phyloP scores from a whole-genome alignment of 2,888 invertebrate genomes.

The Drosophila affinis region DNA sequence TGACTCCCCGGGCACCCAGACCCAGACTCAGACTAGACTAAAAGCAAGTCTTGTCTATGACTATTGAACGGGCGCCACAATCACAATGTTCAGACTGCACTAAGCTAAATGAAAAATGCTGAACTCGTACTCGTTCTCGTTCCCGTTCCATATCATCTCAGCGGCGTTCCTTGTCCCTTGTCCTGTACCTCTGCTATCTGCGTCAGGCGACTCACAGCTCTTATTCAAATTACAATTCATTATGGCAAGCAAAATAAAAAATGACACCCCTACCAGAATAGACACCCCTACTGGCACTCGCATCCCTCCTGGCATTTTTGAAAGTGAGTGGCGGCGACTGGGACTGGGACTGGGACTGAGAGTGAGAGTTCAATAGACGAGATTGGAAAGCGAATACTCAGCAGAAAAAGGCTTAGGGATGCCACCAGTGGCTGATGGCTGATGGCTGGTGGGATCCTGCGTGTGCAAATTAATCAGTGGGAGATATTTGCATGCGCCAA shows the following conservation, averaged over 20 bases:
- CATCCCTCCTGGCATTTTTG: background rate
- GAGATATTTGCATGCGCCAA: constrained; percentile 72
- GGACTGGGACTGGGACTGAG: background rate
- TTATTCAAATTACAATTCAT: constrained; percentile 77
- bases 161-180: constrained; percentile 1
- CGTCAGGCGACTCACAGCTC: constrained; percentile 36
- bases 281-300: background rate
- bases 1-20: constrained; percentile 21
- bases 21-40: constrained; percentile 14
- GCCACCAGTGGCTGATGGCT: constrained; percentile 23
- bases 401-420: constrained; percentile 74
- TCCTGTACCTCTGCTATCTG: background rate
- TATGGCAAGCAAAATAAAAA: constrained; percentile 63
- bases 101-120: constrained; percentile 74
- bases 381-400: constrained; percentile 74
- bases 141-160: background rate
- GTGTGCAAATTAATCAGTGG: constrained; percentile 76
- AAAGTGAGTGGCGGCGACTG: too few species aligned
- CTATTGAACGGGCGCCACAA: constrained; percentile 45
- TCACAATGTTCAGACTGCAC: constrained; percentile 58
- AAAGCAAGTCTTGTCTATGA: constrained; percentile 40
- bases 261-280: constrained; percentile 23
- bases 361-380: constrained; percentile 69
- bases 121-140: constrained; percentile 28
- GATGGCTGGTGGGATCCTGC: constrained; percentile 56